phyloP scores from a whole-genome alignment of 2,888 invertebrate species.

The Cryptocephalus moraei region DNA sequence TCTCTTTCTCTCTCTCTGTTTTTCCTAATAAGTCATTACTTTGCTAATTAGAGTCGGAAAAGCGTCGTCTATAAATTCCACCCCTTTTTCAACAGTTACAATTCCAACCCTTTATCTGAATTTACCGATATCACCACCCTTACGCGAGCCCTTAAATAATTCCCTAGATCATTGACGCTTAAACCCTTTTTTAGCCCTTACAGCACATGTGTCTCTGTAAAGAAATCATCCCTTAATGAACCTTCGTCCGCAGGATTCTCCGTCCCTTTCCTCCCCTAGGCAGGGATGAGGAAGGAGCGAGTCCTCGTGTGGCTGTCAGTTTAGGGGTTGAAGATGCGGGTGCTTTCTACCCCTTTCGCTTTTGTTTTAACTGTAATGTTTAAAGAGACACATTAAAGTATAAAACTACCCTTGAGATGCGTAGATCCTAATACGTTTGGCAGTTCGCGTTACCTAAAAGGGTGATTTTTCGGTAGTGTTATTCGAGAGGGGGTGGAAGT shows the following conservation, averaged over 20 bases:
- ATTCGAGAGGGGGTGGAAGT: conserved; percentile 12
- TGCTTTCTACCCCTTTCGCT: conserved; percentile 27
- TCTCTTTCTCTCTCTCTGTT: conserved; percentile 6
- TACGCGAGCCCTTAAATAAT: conserved; percentile 33
- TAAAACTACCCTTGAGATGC: conserved; percentile 34
- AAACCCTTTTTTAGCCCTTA: conserved; percentile 32
- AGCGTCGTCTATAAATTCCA: conserved; percentile 31
- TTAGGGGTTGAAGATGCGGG: conserved; percentile 25
- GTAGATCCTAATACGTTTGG: conserved; percentile 35
- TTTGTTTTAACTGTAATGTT: conserved; percentile 31
- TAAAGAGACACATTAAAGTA: conserved; percentile 34
- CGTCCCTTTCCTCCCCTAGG: conserved; percentile 5
- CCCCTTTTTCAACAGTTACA: conserved; percentile 27
- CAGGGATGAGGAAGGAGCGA: conserved; percentile 5
- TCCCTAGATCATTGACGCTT: conserved; percentile 35
- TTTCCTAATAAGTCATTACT: conserved; percentile 30
- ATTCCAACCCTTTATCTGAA: conserved; percentile 32
- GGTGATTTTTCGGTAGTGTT: conserved; percentile 28
- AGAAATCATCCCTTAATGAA: conserved; percentile 17
- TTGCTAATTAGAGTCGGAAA: conserved; percentile 31
- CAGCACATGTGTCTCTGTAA: conserved; percentile 29
- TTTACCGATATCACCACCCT: conserved; percentile 32
- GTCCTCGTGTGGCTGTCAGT: conserved; percentile 4
- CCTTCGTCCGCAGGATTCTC: conserved; percentile 3
- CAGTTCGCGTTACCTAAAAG: conserved; percentile 20